Evolutionary conservation across 2,113 vertebrate genomes (phyloP).

Genomic region (Calidris pygmaea): DNA sequence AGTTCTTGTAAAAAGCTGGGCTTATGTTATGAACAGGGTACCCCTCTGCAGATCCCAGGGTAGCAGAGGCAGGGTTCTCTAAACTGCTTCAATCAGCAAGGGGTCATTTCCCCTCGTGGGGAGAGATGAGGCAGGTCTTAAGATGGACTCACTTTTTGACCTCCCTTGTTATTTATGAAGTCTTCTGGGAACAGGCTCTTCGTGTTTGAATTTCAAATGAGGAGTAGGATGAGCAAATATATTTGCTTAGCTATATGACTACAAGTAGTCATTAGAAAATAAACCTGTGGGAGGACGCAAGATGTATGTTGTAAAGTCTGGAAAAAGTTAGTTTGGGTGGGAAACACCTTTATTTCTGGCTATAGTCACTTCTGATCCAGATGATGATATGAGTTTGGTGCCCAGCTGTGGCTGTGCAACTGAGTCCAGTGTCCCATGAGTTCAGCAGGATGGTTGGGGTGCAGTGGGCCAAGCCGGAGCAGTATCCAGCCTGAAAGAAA

Average conservation of each 20-base stretch:
- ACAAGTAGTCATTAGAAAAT: not conserved
- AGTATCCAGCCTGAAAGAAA: not conserved
- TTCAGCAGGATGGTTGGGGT: not conserved
- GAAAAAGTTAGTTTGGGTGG: not conserved
- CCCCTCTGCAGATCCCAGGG: not conserved
- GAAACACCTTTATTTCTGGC: not conserved
- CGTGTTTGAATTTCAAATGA: slow-evolving; percentile 9
- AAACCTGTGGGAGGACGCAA: not conserved
- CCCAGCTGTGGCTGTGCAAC: not conserved
- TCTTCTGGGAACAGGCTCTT: not conserved
- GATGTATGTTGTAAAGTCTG: not conserved
- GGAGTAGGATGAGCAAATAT: slow-evolving; percentile 1
- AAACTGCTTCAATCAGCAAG: not conserved
- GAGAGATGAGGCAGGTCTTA: not conserved
- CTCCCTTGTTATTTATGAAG: not conserved
- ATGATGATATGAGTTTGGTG: not conserved
- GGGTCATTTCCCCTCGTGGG: not conserved
- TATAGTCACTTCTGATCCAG: not conserved
- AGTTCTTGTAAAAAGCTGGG: slow-evolving; percentile 18
- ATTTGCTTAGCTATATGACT: not conserved
- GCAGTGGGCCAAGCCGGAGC: not conserved
- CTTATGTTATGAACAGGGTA: not conserved
- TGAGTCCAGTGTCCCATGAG: not conserved
- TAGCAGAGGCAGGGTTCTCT: not conserved
- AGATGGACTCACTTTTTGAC: not conserved